These are phyloP conservation scores for Lepidothrix coronata DNA, from an alignment of 2,113 vertebrate species.

Conservation along the genomic window DNA sequence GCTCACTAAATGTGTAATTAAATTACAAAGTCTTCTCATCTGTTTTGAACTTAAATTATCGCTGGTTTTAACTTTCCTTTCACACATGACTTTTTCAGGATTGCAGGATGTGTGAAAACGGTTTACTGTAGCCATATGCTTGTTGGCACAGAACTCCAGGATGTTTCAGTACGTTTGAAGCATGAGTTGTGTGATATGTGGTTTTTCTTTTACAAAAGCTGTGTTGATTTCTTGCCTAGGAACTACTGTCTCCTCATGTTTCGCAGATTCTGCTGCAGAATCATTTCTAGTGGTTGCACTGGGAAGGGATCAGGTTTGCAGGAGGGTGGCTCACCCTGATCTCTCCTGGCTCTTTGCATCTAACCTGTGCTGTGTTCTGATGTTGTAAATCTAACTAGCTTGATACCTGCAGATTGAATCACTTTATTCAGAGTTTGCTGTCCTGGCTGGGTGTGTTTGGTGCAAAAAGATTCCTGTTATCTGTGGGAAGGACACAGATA, in stretches of 20 bases:
- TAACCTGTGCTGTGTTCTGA: not conserved
- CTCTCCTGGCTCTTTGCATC: not conserved
- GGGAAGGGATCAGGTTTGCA: not conserved
- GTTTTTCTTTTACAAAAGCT: not conserved
- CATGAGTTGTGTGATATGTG: not conserved
- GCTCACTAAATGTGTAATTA: not conserved
- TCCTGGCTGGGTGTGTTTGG: not conserved
- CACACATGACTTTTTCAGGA: not conserved
- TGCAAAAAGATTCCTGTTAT: fast-evolving
- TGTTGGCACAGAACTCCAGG: not conserved
- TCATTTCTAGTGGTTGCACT: not conserved
- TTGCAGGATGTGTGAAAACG: not conserved
- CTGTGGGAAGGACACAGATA: not conserved
- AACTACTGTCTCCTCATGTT: not conserved
- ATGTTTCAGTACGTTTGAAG: constrained; percentile 9
- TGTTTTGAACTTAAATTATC: constrained; percentile 11
- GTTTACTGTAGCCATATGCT: constrained; percentile 40
- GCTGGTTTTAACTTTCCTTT: not conserved
- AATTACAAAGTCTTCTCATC: not conserved
- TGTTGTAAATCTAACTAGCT: not conserved
- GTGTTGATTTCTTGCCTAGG: not conserved
- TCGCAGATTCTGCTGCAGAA: not conserved
- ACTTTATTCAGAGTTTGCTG: not conserved
- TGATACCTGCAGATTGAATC: fast-evolving
- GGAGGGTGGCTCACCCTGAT: not conserved